phyloP scores from a whole-genome alignment of 2,888 invertebrate species.

The Labia minor region DNA sequence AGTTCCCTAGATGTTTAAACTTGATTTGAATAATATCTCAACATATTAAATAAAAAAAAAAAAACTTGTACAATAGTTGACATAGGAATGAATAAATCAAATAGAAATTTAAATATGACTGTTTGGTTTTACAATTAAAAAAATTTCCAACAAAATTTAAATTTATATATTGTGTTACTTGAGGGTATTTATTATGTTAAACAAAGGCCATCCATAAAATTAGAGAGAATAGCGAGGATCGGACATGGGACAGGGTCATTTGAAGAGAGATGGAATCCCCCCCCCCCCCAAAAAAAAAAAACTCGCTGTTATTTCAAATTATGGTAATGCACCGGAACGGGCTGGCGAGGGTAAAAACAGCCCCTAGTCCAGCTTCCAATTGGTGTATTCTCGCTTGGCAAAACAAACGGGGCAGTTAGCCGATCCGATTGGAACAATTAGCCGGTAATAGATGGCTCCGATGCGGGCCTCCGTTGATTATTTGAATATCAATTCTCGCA shows the following conservation, averaged over 20 bases:
- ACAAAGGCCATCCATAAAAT: background rate
- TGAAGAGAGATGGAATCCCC: background rate
- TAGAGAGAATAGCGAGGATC: background rate
- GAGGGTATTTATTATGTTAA: background rate
- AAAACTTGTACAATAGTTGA: too few species aligned
- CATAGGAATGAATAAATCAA: too few species aligned
- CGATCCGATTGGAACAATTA: background rate
- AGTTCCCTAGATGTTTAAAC: too few species aligned
- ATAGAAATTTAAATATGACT: too few species aligned
- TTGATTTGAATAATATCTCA: too few species aligned
- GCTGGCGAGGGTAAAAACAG: background rate
- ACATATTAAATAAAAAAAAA: too few species aligned
- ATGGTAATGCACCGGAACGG: conserved; percentile 9
- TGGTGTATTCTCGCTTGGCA: conserved; percentile 1
- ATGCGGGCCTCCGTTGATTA: background rate
- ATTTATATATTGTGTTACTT: too few species aligned
- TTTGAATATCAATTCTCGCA: conserved; percentile 13
- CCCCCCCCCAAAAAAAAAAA: too few species aligned
- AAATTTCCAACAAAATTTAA: too few species aligned
- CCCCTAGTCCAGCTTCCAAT: background rate
- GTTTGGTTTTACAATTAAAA: too few species aligned
- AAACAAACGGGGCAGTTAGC: conserved; percentile 13
- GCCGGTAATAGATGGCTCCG: conserved; percentile 1
- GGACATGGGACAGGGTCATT: background rate
- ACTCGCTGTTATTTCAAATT: background rate